These are phyloP conservation scores for Macrobrachium nipponense DNA, from an alignment of 1,140 invertebrate genomes.

Conservation along the genomic window DNA sequence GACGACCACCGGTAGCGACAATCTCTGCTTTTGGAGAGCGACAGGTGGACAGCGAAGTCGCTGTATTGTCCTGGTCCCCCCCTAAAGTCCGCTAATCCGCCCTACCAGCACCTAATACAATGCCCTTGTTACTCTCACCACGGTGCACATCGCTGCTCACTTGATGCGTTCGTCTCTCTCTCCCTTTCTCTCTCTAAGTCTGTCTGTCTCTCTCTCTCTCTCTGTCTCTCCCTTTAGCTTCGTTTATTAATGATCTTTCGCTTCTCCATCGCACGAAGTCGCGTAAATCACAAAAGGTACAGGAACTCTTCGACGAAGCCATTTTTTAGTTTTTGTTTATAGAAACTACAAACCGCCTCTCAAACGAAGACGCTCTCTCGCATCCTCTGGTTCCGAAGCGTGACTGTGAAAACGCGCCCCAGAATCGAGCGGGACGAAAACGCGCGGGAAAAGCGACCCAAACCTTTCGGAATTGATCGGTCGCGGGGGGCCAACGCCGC, in stretches of 20 bases:
- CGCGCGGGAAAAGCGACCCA: conserved; percentile 8
- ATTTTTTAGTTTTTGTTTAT: no score
- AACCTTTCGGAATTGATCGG: conserved; percentile 14
- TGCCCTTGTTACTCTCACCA: conserved; percentile 39
- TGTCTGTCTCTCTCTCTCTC: not conserved
- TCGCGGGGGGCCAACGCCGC: conserved; percentile 16
- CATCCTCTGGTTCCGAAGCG: no score
- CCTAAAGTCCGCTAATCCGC: not conserved
- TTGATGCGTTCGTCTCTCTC: not conserved
- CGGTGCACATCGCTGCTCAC: conserved; percentile 9
- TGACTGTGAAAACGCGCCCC: no score
- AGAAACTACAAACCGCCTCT: no score
- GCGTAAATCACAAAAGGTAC: no score
- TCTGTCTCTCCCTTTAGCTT: not conserved
- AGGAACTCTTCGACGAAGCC: no score
- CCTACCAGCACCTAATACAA: conserved; percentile 16
- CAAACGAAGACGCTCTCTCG: no score
- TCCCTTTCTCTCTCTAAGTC: not conserved
- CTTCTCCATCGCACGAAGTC: no score
- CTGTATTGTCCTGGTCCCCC: conserved; percentile 17
- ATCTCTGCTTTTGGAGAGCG: not conserved
- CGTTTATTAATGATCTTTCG: no score
- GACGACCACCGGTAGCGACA: not conserved
- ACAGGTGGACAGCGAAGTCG: conserved; percentile 25
- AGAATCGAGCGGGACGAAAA: conserved; percentile 3